These are phyloP conservation scores for Phacellophora camtschatica DNA, from an alignment of 30 jellyfish, hydroid and myxozoan genomes.

Conservation along the genomic window DNA sequence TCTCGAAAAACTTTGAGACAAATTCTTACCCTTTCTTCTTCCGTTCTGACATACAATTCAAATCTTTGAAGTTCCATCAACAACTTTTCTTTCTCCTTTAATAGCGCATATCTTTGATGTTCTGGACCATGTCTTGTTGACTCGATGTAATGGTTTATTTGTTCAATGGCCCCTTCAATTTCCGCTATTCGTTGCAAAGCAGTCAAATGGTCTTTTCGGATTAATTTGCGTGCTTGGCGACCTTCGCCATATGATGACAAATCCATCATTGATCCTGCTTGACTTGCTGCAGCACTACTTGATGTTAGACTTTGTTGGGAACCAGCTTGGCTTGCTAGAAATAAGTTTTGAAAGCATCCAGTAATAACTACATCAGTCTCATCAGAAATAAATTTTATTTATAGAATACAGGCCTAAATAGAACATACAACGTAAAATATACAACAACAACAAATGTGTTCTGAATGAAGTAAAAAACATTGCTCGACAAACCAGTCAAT, in stretches of 20 bases:
- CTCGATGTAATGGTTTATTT: constrained; percentile 65
- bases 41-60: constrained; percentile 83
- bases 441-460: too few species aligned
- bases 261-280: constrained; percentile 64
- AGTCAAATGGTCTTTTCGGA: constrained; percentile 81
- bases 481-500: too few species aligned
- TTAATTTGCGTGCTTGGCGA: constrained; percentile 56
- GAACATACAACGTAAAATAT: too few species aligned
- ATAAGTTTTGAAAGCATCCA: too few species aligned
- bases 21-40: constrained; percentile 91
- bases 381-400: too few species aligned
- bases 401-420: too few species aligned
- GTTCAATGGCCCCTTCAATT: constrained; percentile 84
- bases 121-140: constrained; percentile 88
- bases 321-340: constrained; percentile 56
- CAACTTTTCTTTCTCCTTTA: constrained; percentile 78
- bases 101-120: constrained; percentile 75
- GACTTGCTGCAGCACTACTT: constrained; percentile 48
- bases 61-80: constrained; percentile 78
- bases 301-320: constrained; percentile 65
- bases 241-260: constrained; percentile 70
- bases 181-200: constrained; percentile 89
- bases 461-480: too few species aligned
- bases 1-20: too few species aligned
- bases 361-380: too few species aligned